phyloP scores from a whole-genome alignment of 2,888 invertebrate species.

The Ichneumoninae sp. region DNA sequence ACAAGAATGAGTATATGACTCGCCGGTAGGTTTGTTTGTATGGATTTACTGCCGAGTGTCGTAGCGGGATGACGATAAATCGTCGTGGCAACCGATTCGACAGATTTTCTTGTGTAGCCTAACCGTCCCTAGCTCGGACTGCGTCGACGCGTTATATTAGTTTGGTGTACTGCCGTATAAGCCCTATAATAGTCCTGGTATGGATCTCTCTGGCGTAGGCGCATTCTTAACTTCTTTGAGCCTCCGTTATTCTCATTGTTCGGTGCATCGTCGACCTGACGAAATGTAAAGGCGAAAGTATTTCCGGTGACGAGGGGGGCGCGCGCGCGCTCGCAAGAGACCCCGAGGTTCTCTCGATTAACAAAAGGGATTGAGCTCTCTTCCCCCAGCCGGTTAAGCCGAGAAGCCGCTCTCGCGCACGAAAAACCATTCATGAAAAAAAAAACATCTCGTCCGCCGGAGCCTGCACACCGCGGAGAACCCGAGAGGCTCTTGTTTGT shows the following conservation, averaged over 20 bases:
- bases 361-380: conserved; percentile 68
- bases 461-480: neutral
- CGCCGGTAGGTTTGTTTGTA: conserved; percentile 43
- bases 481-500: conserved; percentile 48
- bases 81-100: conserved; percentile 64
- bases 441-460: conserved; percentile 36
- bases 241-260: conserved; percentile 50
- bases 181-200: conserved; percentile 46
- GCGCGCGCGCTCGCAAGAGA: conserved; percentile 48
- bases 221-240: conserved; percentile 49
- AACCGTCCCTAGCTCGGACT: conserved; percentile 1
- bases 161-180: conserved; percentile 13
- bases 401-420: conserved; percentile 44
- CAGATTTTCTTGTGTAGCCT: conserved; percentile 56
- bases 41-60: conserved; percentile 38
- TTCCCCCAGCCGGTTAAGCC: conserved; percentile 55
- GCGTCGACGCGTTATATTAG: conserved; percentile 51
- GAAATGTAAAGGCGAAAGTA: conserved; percentile 69
- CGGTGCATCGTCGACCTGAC: conserved; percentile 64
- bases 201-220: conserved; percentile 1
- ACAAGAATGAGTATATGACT: conserved; percentile 40
- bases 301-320: conserved; percentile 68
- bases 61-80: conserved; percentile 64
- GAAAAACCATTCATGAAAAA: conserved; percentile 38
- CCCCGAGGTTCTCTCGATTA: conserved; percentile 48